These are phyloP conservation scores for Ephydatia muelleri DNA, from an alignment of 37 sponge, comb jelly and placozoan genomes.

Conservation along the genomic window DNA sequence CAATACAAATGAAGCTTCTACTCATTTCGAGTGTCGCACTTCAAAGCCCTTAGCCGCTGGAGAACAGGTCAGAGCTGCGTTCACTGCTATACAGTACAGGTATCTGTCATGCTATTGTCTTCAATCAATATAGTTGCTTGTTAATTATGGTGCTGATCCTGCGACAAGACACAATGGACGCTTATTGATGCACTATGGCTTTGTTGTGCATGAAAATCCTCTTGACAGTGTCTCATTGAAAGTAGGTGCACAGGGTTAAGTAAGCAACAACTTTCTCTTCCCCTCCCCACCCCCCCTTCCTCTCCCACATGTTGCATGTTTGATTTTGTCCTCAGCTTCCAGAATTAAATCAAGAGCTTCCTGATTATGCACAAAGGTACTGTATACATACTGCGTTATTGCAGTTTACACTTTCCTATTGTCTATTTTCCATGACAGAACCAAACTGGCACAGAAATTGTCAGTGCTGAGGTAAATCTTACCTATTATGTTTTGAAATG, in stretches of 20 bases:
- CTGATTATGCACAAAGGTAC: constrained; percentile 1
- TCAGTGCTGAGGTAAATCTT: background rate
- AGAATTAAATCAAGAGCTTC: background rate
- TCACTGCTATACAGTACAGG: background rate
- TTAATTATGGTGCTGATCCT: constrained; percentile 7
- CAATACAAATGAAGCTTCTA: constrained; percentile 32
- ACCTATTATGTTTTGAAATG: background rate
- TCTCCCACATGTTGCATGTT: background rate
- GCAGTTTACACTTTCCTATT: background rate
- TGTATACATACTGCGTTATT: background rate
- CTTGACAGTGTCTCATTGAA: constrained; percentile 3
- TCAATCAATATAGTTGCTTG: constrained; percentile 10
- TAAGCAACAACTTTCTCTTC: no score
- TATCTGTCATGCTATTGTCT: background rate
- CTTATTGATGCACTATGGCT: constrained; percentile 43
- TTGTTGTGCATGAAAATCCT: constrained; percentile 19
- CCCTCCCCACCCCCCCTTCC: no score
- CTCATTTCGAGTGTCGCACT: constrained; percentile 42
- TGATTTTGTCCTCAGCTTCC: background rate
- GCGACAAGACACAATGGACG: constrained; percentile 34
- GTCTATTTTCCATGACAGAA: background rate
- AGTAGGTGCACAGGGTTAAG: background rate
- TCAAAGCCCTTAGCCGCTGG: background rate
- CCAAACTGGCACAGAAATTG: background rate
- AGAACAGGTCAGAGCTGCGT: constrained; percentile 16